These are phyloP conservation scores for Corythornis cristatus DNA, from an alignment of 2,113 vertebrate species.

Conservation along the genomic window DNA sequence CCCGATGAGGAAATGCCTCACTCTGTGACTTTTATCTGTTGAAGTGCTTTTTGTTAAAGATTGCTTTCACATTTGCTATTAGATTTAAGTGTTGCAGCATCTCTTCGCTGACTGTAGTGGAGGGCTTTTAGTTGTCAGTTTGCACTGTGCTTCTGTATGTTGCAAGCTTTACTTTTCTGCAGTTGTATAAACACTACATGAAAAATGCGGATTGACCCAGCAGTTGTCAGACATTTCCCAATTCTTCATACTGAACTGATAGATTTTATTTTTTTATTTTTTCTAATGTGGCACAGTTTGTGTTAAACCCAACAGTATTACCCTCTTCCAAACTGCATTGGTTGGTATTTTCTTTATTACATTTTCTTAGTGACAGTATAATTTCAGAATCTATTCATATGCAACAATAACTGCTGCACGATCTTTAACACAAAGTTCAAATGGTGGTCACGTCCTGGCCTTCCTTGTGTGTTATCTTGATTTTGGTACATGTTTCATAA, in stretches of 20 bases:
- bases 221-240: background rate
- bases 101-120: constrained; percentile 40
- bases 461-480: background rate
- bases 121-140: constrained; percentile 31
- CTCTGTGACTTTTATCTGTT: constrained; percentile 13
- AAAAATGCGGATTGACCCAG: background rate
- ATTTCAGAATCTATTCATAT: background rate
- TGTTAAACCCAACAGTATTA: background rate
- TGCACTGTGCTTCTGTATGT: constrained; percentile 15
- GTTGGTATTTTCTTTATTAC: constrained; percentile 53
- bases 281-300: background rate
- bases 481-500: constrained; percentile 61
- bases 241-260: background rate
- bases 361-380: constrained; percentile 20
- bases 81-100: constrained; percentile 46
- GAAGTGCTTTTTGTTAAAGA: constrained; percentile 35
- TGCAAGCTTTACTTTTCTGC: background rate
- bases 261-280: background rate
- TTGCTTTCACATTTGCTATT: background rate
- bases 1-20: background rate
- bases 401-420: background rate
- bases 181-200: background rate
- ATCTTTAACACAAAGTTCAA: constrained; percentile 70
- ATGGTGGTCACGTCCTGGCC: constrained; percentile 62
- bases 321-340: background rate